phyloP scores from a whole-genome alignment of 2,113 vertebrate species.

The Anguilla japonica region DNA sequence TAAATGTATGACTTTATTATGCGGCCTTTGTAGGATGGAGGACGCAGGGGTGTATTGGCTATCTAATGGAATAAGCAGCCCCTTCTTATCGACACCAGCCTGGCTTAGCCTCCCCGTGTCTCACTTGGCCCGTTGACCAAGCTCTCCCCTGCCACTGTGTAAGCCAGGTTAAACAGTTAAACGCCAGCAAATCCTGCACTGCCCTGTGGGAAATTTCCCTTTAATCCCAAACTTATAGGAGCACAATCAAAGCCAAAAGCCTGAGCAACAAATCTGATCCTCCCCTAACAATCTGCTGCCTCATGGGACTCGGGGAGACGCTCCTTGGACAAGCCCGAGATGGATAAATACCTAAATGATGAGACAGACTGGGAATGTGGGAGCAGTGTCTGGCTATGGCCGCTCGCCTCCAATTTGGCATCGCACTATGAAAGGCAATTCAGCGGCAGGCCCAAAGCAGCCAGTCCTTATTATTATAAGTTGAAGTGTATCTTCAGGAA shows the following conservation, averaged over 20 bases:
- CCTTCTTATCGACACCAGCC: conserved; percentile 71
- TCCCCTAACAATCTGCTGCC: conserved; percentile 89
- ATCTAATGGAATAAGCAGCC: conserved; percentile 53
- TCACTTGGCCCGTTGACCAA: conserved; percentile 88
- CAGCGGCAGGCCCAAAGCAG: conserved; percentile 93
- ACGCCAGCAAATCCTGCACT: conserved; percentile 98
- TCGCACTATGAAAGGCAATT: conserved; percentile 96
- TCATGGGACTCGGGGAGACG: conserved; percentile 92
- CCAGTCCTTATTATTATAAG: conserved; percentile 99
- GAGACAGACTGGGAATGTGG: conserved; percentile 96
- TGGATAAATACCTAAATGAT: conserved; percentile 99
- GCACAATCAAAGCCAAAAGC: conserved; percentile 99
- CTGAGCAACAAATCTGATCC: conserved; percentile 99
- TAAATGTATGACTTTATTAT: conserved; percentile 41
- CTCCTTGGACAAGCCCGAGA: conserved; percentile 88
- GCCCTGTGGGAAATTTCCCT: conserved; percentile 99
- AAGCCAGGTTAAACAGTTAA: conserved; percentile 99
- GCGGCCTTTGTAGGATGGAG: conserved; percentile 10
- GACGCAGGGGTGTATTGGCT: conserved; percentile 30
- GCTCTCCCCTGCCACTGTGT: conserved; percentile 85
- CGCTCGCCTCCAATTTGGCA: conserved; percentile 99
- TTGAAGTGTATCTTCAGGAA: conserved; percentile 98
- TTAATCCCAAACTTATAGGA: conserved; percentile 99
- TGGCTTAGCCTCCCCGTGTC: conserved; percentile 81
- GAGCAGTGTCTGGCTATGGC: conserved; percentile 91